These are phyloP conservation scores for Centropus bengalensis DNA, from an alignment of 2,113 vertebrate genomes.

Conservation along the genomic window DNA sequence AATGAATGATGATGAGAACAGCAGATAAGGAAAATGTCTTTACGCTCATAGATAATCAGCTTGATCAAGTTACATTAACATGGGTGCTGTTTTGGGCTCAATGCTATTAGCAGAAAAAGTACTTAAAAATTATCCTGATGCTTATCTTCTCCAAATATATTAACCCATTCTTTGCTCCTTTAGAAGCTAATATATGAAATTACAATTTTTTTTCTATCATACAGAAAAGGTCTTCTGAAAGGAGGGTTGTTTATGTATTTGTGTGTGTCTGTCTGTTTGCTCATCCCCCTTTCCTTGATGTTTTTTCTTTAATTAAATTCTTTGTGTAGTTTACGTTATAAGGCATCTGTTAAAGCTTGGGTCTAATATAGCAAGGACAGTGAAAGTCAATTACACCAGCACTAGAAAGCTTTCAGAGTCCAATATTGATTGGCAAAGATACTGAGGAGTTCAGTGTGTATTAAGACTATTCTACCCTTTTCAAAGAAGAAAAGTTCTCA, in stretches of 20 bases:
- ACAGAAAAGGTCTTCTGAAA: background rate
- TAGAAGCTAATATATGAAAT: background rate
- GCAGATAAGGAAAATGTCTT: constrained; percentile 23
- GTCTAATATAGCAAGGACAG: background rate
- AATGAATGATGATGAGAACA: constrained; percentile 60
- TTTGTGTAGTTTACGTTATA: constrained; percentile 36
- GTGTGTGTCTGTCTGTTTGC: background rate
- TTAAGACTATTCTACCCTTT: background rate
- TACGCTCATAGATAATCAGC: constrained; percentile 37
- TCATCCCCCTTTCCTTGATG: background rate
- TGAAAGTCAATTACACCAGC: constrained; percentile 14
- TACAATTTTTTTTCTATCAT: background rate
- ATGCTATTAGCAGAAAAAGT: constrained; percentile 23
- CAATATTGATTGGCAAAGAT: background rate
- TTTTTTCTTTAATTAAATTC: constrained; percentile 1
- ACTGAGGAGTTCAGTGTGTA: background rate
- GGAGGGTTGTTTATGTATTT: background rate
- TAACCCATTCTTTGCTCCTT: background rate
- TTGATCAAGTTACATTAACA: constrained; percentile 62
- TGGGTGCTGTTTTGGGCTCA: constrained; percentile 16
- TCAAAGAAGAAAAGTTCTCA: background rate
- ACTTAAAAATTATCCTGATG: constrained; percentile 32
- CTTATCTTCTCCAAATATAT: constrained; percentile 16
- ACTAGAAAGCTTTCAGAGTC: background rate
- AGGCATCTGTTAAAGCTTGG: constrained; percentile 43